Conservation (phyloP, 2,888 invertebrate genomes). For the Dryobotodes eremita region DNA sequence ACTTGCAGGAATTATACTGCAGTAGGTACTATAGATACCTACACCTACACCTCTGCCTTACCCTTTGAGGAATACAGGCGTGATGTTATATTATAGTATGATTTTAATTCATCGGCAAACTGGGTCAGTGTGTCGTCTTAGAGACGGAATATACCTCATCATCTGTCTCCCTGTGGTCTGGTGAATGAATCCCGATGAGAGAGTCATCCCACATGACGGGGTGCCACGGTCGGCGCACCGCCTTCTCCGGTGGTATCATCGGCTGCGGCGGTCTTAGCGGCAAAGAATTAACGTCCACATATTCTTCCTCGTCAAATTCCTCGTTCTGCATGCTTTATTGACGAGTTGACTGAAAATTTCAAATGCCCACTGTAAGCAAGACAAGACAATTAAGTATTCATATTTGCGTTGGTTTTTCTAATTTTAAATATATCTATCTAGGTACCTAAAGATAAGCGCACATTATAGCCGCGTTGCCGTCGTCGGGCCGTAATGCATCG, state of each 20-base stretch:
- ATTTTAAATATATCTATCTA: not conserved
- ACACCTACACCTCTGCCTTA: not conserved
- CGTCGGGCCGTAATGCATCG: too few relatives aligned
- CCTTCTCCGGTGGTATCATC: conserved; percentile 85
- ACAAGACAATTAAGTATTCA: not conserved
- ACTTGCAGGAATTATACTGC: too few relatives aligned
- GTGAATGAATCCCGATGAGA: conserved; percentile 81
- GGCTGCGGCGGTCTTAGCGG: conserved; percentile 88
- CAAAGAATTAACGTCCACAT: conserved; percentile 84
- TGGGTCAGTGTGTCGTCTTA: not conserved
- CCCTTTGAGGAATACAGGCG: not conserved
- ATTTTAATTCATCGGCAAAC: conserved; percentile 1
- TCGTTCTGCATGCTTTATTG: conserved; percentile 67
- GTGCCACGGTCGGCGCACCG: conserved; percentile 91
- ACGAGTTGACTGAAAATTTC: conserved; percentile 40
- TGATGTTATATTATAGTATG: not conserved
- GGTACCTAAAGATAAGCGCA: not conserved
- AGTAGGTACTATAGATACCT: not conserved
- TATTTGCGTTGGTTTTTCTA: not conserved
- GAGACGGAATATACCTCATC: conserved; percentile 40
- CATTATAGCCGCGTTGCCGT: too few relatives aligned
- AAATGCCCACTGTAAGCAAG: not conserved
- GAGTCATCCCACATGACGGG: conserved; percentile 92
- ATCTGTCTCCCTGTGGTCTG: conserved; percentile 70
- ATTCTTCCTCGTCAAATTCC: conserved; percentile 80